phyloP scores from a whole-genome alignment of 2,797 vertebrate species.

The Pyrocephalus nanus region DNA sequence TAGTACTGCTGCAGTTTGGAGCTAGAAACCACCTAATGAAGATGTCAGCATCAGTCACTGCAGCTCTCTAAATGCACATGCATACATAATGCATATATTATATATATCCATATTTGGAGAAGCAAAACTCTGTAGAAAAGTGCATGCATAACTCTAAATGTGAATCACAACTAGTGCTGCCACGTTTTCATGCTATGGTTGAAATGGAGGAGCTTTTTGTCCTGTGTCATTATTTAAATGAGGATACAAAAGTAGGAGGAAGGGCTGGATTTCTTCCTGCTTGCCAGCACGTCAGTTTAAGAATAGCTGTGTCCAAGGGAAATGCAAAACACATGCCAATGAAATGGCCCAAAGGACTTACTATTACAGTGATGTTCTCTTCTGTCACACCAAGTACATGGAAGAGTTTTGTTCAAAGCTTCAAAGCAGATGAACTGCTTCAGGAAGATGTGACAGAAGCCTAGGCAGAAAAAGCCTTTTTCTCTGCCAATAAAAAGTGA shows the following conservation, averaged over 20 bases:
- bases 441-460: background rate
- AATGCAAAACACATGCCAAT: background rate
- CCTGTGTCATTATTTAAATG: background rate
- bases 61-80: background rate
- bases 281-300: background rate
- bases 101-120: background rate
- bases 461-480: background rate
- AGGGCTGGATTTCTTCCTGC: background rate
- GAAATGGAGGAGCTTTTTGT: background rate
- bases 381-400: background rate
- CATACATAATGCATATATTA: background rate
- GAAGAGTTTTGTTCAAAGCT: conserved; percentile 4
- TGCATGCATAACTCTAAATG: background rate
- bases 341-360: background rate
- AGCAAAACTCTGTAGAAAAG: background rate
- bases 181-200: background rate
- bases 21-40: background rate
- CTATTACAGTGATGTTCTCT: background rate
- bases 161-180: background rate
- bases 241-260: background rate
- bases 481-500: background rate
- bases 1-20: background rate
- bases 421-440: background rate
- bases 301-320: background rate
- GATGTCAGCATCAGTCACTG: background rate